Percentiles rank a stretch among this genome's conserved stretches.
Evolutionary conservation across 30 jellyfish, hydroid and myxozoan genomes (phyloP).

Genomic region (Turritopsis rubra): DNA sequence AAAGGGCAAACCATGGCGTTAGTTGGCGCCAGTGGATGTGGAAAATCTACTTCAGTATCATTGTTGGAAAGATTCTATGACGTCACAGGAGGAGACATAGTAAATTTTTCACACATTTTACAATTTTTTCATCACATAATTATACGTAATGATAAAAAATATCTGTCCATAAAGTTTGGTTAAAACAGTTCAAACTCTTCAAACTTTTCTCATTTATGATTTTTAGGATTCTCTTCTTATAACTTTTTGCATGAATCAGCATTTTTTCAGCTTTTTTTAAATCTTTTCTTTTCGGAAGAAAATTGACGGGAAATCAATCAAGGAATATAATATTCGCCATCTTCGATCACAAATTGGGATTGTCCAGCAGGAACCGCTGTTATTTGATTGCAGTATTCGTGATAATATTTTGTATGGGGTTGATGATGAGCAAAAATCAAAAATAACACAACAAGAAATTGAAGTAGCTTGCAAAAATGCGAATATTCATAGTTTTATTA

Average conservation of each 20-base stretch:
- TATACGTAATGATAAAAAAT: background rate
- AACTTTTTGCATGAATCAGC: no score
- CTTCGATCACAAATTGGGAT: conserved; percentile 37
- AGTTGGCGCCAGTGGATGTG: conserved; percentile 94
- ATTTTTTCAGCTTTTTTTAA: no score
- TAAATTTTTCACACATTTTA: background rate
- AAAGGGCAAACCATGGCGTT: conserved; percentile 85
- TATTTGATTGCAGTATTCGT: conserved; percentile 25
- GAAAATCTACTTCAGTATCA: conserved; percentile 75
- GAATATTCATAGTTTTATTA: conserved; percentile 24
- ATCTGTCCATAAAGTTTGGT: background rate
- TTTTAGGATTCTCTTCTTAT: no score
- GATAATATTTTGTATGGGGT: conserved; percentile 32
- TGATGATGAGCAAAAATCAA: background rate
- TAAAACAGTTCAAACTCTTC: no score
- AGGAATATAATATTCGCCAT: conserved; percentile 19
- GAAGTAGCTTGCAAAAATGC: conserved; percentile 26
- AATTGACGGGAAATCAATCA: conserved; percentile 8
- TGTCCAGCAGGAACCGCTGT: conserved; percentile 30
- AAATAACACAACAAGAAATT: conserved; percentile 13
- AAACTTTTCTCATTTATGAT: no score
- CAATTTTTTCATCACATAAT: background rate
- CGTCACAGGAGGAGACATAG: conserved; percentile 62
- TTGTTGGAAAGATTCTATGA: conserved; percentile 74
- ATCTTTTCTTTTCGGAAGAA: background rate